These are phyloP conservation scores for Albula goreensis DNA, from an alignment of 2,113 vertebrate species.

Conservation along the genomic window DNA sequence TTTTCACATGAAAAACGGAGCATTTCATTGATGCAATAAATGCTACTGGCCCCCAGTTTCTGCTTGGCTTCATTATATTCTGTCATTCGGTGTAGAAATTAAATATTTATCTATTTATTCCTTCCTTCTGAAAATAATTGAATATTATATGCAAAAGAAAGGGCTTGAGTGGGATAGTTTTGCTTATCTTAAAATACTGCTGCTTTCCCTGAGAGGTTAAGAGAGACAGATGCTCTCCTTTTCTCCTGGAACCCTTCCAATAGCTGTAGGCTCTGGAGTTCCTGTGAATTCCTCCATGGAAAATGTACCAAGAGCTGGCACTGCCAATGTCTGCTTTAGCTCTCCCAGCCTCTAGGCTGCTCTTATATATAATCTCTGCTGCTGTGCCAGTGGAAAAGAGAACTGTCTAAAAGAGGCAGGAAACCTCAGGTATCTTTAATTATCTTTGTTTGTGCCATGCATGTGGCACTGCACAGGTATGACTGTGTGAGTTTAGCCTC, in stretches of 20 bases:
- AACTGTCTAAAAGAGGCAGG: background rate
- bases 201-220: slow-evolving; percentile 11
- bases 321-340: background rate
- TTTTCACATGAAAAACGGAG: slow-evolving; percentile 9
- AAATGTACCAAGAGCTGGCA: background rate
- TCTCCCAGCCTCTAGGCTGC: background rate
- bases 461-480: background rate
- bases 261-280: background rate
- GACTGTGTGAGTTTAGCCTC: background rate
- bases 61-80: background rate
- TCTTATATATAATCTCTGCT: background rate
- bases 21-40: background rate
- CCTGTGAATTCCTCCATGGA: slow-evolving; percentile 10
- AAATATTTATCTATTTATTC: background rate
- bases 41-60: background rate
- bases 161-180: background rate
- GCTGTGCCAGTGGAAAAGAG: too few relatives aligned
- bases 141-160: background rate
- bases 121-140: background rate
- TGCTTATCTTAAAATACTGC: slow-evolving; percentile 10
- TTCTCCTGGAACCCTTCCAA: background rate
- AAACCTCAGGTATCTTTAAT: background rate
- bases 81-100: background rate
- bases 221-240: background rate
- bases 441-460: background rate